Evolutionary conservation across 2,113 vertebrate species (phyloP).

Genomic region (Malurus alboscapulatus): DNA sequence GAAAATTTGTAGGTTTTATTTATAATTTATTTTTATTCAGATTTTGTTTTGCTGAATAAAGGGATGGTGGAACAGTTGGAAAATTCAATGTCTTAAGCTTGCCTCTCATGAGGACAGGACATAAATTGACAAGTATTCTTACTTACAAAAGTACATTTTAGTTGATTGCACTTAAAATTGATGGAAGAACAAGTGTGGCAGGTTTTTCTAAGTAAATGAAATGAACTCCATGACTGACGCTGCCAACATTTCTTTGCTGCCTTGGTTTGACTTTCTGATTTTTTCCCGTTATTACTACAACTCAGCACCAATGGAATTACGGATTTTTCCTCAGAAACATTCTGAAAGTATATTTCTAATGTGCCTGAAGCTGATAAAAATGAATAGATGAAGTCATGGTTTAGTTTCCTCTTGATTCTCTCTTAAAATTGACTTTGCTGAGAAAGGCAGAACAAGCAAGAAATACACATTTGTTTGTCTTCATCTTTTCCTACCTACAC

Average conservation of each 20-base stretch:
- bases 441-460: not conserved
- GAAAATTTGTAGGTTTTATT: not conserved
- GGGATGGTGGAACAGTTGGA: not conserved
- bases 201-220: not conserved
- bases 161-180: not conserved
- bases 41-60: not conserved
- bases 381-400: not conserved
- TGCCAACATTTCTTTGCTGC: not conserved
- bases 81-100: not conserved
- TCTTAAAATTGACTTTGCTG: not conserved
- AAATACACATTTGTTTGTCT: not conserved
- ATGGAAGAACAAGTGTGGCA: not conserved
- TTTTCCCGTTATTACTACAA: not conserved
- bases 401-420: not conserved
- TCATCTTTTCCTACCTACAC: not conserved
- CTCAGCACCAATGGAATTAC: not conserved
- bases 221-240: not conserved
- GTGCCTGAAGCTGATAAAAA: not conserved
- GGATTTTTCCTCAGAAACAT: not conserved
- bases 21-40: not conserved
- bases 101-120: not conserved
- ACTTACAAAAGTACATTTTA: not conserved
- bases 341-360: not conserved
- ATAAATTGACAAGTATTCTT: not conserved
- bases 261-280: not conserved